Base-by-base conservation (phyloP, 2,113 vertebrate genomes). In the Diadophis punctatus region DNA sequence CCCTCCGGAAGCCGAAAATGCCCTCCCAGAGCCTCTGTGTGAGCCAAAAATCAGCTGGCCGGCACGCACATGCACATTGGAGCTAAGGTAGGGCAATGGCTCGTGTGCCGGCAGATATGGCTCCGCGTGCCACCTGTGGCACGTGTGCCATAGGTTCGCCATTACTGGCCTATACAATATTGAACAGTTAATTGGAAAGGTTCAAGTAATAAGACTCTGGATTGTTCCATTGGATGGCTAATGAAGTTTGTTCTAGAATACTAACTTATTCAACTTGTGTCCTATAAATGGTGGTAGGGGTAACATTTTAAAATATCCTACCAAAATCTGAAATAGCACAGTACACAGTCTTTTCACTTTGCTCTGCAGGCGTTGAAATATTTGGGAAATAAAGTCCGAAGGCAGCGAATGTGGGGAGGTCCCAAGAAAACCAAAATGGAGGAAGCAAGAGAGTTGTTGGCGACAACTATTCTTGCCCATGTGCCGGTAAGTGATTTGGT, bases 361-460 rank as follows among this genome's bases (percentile, higher is more conserved):
- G 48, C 86, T 91, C 95, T 91, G 52, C 96, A 99, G 99, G 99
- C 99, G 12, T 95, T 99, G 92, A 98, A 98, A 90, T 99, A 99
- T 93, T 98, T 99, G 63, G 99, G 99, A 60, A 99, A 99, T 97
- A 99, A 99, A 98, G 98, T 99, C 52, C 98, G 99, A 92, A 97
- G 99, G 86, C 99, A 99, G 95, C 98, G 99, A 48, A 99, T 99
- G 98, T 99, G 99, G 99, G 99, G 99, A 87, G 98, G 99, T 68
- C 99, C 98, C 25, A 99, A 99, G 97, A 99, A 99, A 95, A 99
- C 99, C 52, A 99, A 99, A 96, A 99, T 99, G 98, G 99, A 99
- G 96, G 99, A 99, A 95, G 99, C 99, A 90, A 97, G 99, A 96
- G 99, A 99, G 96, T 98, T 99, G 27, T 94, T 99, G 63, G 99